Conservation (phyloP, 2,797 vertebrate species). For the Chrysocyon brachyurus region DNA sequence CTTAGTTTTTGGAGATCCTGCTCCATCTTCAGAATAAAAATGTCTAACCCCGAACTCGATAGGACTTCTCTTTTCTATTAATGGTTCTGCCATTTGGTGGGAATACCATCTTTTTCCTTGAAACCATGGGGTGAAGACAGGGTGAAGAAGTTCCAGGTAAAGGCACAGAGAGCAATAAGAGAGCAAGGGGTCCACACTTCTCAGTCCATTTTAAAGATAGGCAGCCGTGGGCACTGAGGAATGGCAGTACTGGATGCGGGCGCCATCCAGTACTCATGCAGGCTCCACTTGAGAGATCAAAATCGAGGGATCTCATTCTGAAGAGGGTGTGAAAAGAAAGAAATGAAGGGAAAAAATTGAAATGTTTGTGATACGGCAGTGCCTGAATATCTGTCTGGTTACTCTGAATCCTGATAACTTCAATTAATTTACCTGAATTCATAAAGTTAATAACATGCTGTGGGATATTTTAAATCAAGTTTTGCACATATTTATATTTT, state of each 20-base stretch:
- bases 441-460: neutral
- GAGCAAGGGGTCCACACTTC: neutral
- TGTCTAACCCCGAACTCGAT: neutral
- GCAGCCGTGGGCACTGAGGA: neutral
- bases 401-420: neutral
- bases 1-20: neutral
- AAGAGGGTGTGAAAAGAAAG: neutral
- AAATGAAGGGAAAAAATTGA: neutral
- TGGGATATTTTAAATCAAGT: slow-evolving; percentile 44
- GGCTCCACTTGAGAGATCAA: neutral
- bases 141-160: neutral
- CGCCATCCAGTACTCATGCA: neutral
- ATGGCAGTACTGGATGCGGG: neutral
- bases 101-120: neutral
- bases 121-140: neutral
- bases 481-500: slow-evolving; percentile 63
- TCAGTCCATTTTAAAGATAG: neutral
- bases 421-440: slow-evolving; percentile 17
- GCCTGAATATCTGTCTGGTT: neutral
- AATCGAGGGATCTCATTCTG: neutral
- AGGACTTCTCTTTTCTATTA: neutral
- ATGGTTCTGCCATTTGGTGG: neutral
- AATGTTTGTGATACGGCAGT: neutral
- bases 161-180: neutral
- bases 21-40: neutral